These are phyloP conservation scores for Aspidiotus rigidus DNA, from an alignment of 2,888 invertebrate species.

Conservation along the genomic window DNA sequence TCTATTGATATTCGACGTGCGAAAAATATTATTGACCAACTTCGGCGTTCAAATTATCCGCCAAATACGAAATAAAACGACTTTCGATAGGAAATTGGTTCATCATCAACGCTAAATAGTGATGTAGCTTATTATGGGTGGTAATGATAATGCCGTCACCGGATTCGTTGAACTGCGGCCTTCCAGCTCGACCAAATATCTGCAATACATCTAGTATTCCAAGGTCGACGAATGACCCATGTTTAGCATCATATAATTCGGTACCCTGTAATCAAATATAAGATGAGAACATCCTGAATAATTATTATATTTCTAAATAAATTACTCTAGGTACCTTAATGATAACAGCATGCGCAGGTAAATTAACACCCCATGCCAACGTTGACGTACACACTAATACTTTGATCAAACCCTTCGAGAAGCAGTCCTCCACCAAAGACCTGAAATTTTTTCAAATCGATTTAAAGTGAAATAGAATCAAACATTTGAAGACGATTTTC, in stretches of 20 bases:
- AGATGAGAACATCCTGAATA: not conserved
- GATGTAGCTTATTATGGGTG: constrained; percentile 77
- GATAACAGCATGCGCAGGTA: constrained; percentile 96
- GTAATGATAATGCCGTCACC: constrained; percentile 96
- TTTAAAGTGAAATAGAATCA: not conserved
- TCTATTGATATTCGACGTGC: too few species aligned
- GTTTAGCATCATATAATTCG: constrained; percentile 92
- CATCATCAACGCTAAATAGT: constrained; percentile 86
- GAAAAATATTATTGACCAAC: constrained; percentile 44
- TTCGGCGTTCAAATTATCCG: constrained; percentile 97
- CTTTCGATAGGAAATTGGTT: constrained; percentile 98
- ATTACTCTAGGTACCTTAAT: constrained; percentile 63
- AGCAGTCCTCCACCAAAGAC: constrained; percentile 79
- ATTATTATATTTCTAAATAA: not conserved
- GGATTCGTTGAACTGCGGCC: constrained; percentile 92
- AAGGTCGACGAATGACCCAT: constrained; percentile 85
- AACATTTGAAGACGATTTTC: not conserved
- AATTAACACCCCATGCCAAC: constrained; percentile 97
- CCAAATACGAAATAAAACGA: constrained; percentile 80
- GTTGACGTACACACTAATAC: constrained; percentile 95
- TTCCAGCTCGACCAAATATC: constrained; percentile 96
- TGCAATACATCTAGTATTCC: constrained; percentile 95
- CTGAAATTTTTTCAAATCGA: constrained; percentile 43
- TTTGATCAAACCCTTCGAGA: constrained; percentile 75
- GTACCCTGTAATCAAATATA: constrained; percentile 60